Base-by-base conservation (phyloP, 1,140 invertebrate species). In the Drosophila pandora region DNA sequence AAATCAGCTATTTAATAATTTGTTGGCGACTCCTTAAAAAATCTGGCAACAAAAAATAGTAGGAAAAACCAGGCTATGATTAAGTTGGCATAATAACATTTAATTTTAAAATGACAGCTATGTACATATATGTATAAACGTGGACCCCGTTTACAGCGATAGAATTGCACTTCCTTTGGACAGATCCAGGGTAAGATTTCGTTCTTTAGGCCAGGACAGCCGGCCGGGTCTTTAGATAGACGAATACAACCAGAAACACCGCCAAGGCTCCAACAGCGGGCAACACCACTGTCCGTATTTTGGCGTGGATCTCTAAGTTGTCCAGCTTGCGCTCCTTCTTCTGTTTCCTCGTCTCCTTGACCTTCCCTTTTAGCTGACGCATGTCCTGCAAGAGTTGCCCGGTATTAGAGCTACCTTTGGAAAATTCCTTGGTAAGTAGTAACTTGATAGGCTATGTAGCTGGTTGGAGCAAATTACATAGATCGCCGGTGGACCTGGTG, bases 261-360 rank as follows among this genome's bases (percentile, higher is more conserved):
- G 74, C 74, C n/a, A 91, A 21, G 7, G 69, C 63, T 17, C 90
- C 78, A 28, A 91, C 55, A 4, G 87, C 78, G 21, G 90, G 90
- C 21, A 91, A 50, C n/a, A 91, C 90, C 52, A 91, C 48, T 0
- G 90, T 91, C 45, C 70, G 77, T 10, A 91, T 84, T 59, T 91
- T 83, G 8, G 70, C 76, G 34, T 91, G 90, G 34, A 71, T 91
- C 23, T 78, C 67, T 12, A 77, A 28, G 30, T 91, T 91, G 43
- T 91, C 90, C 61, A 90, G 45, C 59, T 90, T 91, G n/a, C 90
- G 90, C 63, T 91, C 90, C 64, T 91, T 90, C 21, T 82, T 81
- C 53, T 91, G 90, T 54, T 91, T 91, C 5, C 90, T 80, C 9
- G 90, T 91, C 52, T 91, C 90, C 59, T 91, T 91, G 8, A 91